Evolutionary conservation across 2,797 vertebrate genomes (phyloP), one percentile per base, ranked within the genome.

Genomic region (Masticophis lateralis): DNA sequence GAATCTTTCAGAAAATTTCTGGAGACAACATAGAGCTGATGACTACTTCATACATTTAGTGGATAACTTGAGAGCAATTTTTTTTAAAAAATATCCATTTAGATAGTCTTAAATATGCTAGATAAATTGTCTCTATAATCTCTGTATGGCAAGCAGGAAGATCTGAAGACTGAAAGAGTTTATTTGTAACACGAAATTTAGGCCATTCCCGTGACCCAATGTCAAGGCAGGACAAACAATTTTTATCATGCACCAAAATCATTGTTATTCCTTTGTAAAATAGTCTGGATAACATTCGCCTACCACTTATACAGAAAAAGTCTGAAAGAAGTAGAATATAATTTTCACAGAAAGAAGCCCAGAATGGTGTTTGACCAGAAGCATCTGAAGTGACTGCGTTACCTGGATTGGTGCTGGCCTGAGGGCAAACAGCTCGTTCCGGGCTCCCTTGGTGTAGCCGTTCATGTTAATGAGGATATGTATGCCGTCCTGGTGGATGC

Each of bases 391-490:
- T 11, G 2, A 22, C n/a, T 86, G 10, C 43, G 53, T 94, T 96
- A 99, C 99, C 98, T 99, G 99, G 96, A 99, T 97, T 43, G 99
- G 99, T 91, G 99, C 99, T 53, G 99, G 98, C 47, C 98, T 98
- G 69, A 99, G 98, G 86, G 99, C 99, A 96, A 99, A 99, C 16
- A 99, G 97, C 93, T 99, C 99, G 95, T 99, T 99, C 32, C 99
- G 98, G 22, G 99, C 99, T 95, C 99, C 99, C 96, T 99, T 99
- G 91, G 99, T 99, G 96, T 99, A 99, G 90, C 99, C 99, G 83
- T 99, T 99, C 99, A 99, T 99, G 96, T 99, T 99, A 95, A 99
- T 97, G 93, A 99, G 98, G 94, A 99, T 99, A 96, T 99, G 98
- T 94, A 99, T 95, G 94, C 99, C 99, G 88, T 99, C 99, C 97